phyloP scores from a whole-genome alignment of 2,113 vertebrate species.

The Sardina pilchardus region DNA sequence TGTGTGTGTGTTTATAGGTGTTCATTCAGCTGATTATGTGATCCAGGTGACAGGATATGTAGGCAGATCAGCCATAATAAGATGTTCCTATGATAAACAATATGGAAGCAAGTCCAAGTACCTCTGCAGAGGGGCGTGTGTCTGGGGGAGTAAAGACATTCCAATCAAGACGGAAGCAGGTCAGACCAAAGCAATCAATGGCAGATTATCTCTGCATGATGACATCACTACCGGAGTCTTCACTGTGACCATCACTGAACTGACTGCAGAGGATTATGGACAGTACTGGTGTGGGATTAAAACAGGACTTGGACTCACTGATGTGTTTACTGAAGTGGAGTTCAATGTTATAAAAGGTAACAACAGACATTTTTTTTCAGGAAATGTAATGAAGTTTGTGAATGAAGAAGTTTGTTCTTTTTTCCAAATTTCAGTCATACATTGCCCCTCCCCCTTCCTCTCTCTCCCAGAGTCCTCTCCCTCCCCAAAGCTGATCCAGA shows the following conservation, averaged over 20 bases:
- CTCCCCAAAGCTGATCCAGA: neutral
- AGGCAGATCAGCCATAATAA: neutral
- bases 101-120: neutral
- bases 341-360: neutral
- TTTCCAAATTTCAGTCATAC: too few relatives aligned
- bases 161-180: neutral
- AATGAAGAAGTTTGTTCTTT: too few relatives aligned
- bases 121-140: slow-evolving; percentile 16
- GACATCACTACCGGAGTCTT: slow-evolving; percentile 9
- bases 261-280: slow-evolving; percentile 37
- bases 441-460: too few relatives aligned
- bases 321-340: too few relatives aligned
- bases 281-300: slow-evolving; percentile 28
- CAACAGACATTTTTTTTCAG: too few relatives aligned
- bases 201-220: slow-evolving; percentile 23
- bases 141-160: neutral
- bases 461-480: too few relatives aligned
- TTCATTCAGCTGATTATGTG: too few relatives aligned
- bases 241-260: slow-evolving; percentile 24
- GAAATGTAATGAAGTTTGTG: too few relatives aligned
- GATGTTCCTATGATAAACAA: slow-evolving; percentile 26
- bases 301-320: too few relatives aligned
- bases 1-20: too few relatives aligned
- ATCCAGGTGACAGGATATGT: neutral
- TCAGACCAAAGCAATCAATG: neutral